A percentile compares a stretch with the other conserved stretches of the same genome.
Conservation (phyloP, 2,888 invertebrate genomes). For the Hirtodrosophila duncani region DNA sequence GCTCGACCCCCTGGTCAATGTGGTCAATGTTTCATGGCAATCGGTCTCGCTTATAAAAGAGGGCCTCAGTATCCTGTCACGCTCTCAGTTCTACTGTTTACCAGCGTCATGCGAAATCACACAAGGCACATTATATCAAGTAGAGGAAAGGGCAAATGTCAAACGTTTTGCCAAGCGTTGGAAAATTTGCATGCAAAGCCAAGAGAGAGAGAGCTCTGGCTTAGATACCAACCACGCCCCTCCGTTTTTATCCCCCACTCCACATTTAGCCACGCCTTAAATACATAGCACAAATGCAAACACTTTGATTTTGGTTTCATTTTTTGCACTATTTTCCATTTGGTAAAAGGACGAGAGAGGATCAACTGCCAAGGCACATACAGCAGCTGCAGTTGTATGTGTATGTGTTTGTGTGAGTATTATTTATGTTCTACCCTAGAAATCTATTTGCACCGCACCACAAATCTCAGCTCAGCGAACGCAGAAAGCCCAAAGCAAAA, state of each 20-base stretch:
- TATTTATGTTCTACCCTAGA: constrained; percentile 76
- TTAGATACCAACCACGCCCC: too few species aligned
- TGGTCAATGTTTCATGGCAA: too few species aligned
- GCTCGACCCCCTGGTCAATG: too few species aligned
- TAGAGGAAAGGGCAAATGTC: constrained; percentile 57
- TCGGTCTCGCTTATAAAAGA: too few species aligned
- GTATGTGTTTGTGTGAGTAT: constrained; percentile 56
- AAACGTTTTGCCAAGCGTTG: constrained; percentile 58
- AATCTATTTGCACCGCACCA: constrained; percentile 77
- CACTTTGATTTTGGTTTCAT: constrained; percentile 65
- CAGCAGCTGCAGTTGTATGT: constrained; percentile 17
- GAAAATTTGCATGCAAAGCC: constrained; percentile 60
- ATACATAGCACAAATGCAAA: constrained; percentile 61
- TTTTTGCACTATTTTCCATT: constrained; percentile 18
- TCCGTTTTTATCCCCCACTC: not conserved
- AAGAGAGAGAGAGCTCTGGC: constrained; percentile 12
- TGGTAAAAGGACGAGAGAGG: constrained; percentile 46
- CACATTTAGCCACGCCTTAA: constrained; percentile 18
- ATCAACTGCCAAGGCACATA: constrained; percentile 45
- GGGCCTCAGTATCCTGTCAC: too few species aligned
- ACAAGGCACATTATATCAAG: constrained; percentile 61
- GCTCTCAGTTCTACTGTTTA: too few species aligned
- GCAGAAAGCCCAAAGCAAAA: constrained; percentile 37
- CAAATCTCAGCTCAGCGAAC: constrained; percentile 75
- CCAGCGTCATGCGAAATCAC: constrained; percentile 27